phyloP scores from a whole-genome alignment of 2,888 invertebrate genomes.

The Galerucella pusilla region DNA sequence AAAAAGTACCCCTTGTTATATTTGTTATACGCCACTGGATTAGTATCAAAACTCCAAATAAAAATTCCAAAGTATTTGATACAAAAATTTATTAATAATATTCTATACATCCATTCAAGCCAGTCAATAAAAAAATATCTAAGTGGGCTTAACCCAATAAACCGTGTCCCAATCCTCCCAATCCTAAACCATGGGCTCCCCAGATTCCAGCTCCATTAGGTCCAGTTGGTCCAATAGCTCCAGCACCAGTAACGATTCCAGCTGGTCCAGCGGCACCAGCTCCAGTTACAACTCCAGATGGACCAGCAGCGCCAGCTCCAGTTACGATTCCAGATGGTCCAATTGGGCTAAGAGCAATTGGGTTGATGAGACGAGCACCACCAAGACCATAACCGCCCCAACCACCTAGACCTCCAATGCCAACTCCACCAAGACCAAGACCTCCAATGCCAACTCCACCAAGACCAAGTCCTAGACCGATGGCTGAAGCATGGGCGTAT shows the following conservation, averaged over 20 bases:
- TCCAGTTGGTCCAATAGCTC: conserved; percentile 39
- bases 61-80: neutral
- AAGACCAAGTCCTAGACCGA: conserved; percentile 21
- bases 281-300: conserved; percentile 29
- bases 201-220: conserved; percentile 37
- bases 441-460: conserved; percentile 25
- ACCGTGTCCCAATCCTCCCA: neutral
- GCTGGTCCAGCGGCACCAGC: conserved; percentile 21
- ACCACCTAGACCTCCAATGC: conserved; percentile 4
- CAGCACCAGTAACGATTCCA: conserved; percentile 32
- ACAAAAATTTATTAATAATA: conserved; percentile 1
- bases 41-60: neutral
- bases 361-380: conserved; percentile 24
- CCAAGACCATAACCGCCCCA: conserved; percentile 15
- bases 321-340: conserved; percentile 39
- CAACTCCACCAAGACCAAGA: conserved; percentile 20
- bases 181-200: conserved; percentile 39
- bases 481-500: conserved; percentile 26
- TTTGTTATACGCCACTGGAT: too few species aligned
- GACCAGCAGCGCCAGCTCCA: conserved; percentile 29
- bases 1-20: too few species aligned
- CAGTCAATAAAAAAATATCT: conserved; percentile 1
- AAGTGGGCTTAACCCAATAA: neutral
- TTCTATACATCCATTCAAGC: neutral
- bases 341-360: conserved; percentile 32